A percentile compares a stretch with the other conserved stretches of the same genome.
phyloP scores from a whole-genome alignment of 2,113 vertebrate species.

The Callocephalon fimbriatum region DNA sequence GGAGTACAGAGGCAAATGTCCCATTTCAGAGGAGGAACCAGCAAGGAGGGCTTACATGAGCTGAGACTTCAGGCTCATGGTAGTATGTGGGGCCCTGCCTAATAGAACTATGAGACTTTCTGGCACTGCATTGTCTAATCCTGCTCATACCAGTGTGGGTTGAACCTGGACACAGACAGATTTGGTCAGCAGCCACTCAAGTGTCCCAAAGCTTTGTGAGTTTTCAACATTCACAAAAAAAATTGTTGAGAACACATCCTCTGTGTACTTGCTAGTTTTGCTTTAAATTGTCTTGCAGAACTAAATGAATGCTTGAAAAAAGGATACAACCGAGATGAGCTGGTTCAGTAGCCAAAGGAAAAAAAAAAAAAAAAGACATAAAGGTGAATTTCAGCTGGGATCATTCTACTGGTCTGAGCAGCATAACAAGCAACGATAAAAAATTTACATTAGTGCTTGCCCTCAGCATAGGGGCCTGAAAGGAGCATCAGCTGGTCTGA shows the following conservation, averaged over 20 bases:
- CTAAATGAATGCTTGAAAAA: not conserved
- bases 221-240: not conserved
- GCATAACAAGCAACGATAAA: not conserved
- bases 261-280: not conserved
- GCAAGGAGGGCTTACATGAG: not conserved
- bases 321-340: not conserved
- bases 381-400: not conserved
- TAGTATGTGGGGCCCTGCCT: not conserved
- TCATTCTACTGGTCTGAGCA: not conserved
- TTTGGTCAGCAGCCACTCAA: not conserved
- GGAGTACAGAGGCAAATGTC: not conserved
- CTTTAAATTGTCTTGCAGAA: not conserved
- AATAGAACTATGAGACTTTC: not conserved
- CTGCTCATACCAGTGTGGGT: accelerated
- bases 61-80: accelerated
- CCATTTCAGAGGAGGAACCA: not conserved
- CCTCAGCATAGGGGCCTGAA: not conserved
- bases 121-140: accelerated
- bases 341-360: not conserved
- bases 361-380: not conserved
- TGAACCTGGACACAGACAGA: not conserved
- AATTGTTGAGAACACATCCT: not conserved
- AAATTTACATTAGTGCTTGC: not conserved
- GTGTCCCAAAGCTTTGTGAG: not conserved
- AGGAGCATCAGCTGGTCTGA: not conserved